phyloP scores from a whole-genome alignment of 37 sponge, comb jelly and placozoan genomes.

The Theonella swinhoei region DNA sequence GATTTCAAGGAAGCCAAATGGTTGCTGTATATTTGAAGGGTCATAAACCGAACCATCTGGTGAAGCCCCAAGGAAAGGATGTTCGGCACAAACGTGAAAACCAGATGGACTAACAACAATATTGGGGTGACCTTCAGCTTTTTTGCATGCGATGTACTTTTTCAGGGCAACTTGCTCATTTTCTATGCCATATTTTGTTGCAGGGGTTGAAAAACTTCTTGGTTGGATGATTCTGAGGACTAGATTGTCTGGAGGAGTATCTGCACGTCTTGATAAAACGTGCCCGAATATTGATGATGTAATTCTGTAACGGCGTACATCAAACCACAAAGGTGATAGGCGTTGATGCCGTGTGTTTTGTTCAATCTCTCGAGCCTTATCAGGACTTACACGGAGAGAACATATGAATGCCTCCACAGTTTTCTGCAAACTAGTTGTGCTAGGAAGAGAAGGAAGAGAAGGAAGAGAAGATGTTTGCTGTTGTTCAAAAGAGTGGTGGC shows the following conservation, averaged over 20 bases:
- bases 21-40: conserved; percentile 31
- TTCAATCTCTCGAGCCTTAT: conserved; percentile 36
- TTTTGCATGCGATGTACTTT: conserved; percentile 31
- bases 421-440: not conserved
- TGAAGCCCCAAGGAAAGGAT: conserved; percentile 56
- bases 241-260: conserved; percentile 48
- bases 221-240: conserved; percentile 50
- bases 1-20: conserved; percentile 51
- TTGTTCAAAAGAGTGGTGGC: not conserved
- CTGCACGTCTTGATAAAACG: conserved; percentile 14
- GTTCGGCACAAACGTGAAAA: conserved; percentile 28
- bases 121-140: conserved; percentile 36
- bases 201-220: conserved; percentile 28
- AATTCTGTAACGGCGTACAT: conserved; percentile 29
- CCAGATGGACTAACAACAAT: conserved; percentile 44
- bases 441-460: not conserved
- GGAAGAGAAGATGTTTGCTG: conserved; percentile 1
- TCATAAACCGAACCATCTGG: conserved; percentile 71
- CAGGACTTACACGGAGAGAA: conserved; percentile 7
- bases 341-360: conserved; percentile 35
- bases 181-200: conserved; percentile 49
- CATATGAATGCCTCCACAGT: conserved; percentile 46
- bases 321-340: conserved; percentile 35
- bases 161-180: conserved; percentile 9
- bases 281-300: conserved; percentile 59